These are phyloP conservation scores for Malaclemys terrapin DNA, from an alignment of 2,113 vertebrate genomes.

Conservation along the genomic window DNA sequence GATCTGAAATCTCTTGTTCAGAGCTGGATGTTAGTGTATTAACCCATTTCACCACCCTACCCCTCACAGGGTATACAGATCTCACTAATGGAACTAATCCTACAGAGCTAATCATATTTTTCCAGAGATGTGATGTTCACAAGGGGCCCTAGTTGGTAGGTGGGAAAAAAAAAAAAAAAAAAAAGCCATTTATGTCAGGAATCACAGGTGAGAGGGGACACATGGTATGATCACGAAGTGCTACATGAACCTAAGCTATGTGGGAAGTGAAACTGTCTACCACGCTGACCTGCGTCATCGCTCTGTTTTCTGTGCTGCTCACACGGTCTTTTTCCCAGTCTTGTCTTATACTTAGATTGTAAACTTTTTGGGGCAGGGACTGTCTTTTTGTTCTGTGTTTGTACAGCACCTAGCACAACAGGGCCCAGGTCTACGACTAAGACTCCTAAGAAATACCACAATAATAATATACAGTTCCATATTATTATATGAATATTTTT, in stretches of 20 bases:
- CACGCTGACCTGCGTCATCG: not conserved
- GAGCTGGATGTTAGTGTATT: not conserved
- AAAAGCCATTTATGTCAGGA: not conserved
- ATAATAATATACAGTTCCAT: not conserved
- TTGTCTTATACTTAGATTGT: not conserved
- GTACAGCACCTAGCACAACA: not conserved
- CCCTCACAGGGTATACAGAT: not conserved
- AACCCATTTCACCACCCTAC: not conserved
- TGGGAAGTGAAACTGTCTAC: slow-evolving; percentile 29
- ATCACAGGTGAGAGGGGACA: not conserved
- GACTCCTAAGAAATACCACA: not conserved
- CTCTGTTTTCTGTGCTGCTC: not conserved
- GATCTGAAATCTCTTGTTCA: not conserved
- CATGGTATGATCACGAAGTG: not conserved
- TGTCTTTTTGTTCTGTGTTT: not conserved
- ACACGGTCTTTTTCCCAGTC: not conserved
- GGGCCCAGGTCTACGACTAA: not conserved
- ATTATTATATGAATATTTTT: not conserved
- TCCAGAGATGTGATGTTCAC: slow-evolving; percentile 12
- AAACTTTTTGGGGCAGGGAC: not conserved
- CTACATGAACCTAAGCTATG: not conserved
- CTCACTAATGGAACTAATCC: not conserved
- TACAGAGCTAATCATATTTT: not conserved
- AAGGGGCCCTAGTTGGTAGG: not conserved
- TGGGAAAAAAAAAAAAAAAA: not conserved